These are phyloP conservation scores for Drosophila sturtevanti DNA, from an alignment of 1,140 invertebrate genomes.

Conservation along the genomic window DNA sequence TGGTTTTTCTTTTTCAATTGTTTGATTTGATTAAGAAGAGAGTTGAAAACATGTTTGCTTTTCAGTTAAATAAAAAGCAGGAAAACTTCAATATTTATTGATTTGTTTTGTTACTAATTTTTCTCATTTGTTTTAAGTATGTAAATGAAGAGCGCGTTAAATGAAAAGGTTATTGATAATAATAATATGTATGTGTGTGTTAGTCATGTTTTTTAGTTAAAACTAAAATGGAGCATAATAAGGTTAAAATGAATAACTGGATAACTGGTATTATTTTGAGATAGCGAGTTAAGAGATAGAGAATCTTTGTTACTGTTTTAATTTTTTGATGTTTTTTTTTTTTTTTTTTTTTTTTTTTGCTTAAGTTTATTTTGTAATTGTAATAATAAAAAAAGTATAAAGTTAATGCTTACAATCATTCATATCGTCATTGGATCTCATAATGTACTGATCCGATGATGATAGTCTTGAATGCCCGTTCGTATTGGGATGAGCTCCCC, in stretches of 20 bases:
- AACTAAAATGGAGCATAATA: constrained; percentile 47
- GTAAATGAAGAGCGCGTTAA: constrained; percentile 53
- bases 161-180: constrained; percentile 32
- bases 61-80: constrained; percentile 41
- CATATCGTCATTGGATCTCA: constrained; percentile 83
- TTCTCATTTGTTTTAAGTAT: constrained; percentile 54
- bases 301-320: constrained; percentile 54
- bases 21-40: constrained; percentile 34
- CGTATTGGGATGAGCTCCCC: constrained; percentile 83
- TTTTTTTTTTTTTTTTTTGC: constrained; percentile 32
- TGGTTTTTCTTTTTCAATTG: not conserved
- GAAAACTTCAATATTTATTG: not conserved
- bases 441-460: constrained; percentile 83
- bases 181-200: constrained; percentile 38
- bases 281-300: constrained; percentile 78
- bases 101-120: constrained; percentile 36
- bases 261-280: constrained; percentile 70
- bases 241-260: constrained; percentile 46
- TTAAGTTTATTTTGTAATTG: constrained; percentile 64
- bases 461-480: constrained; percentile 83
- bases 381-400: constrained; percentile 74
- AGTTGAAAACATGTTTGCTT: constrained; percentile 50
- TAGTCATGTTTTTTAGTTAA: constrained; percentile 59
- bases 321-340: constrained; percentile 50
- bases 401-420: constrained; percentile 83